These are phyloP conservation scores for Hyperoodon ampullatus DNA, from an alignment of 2,113 vertebrate species.

Conservation along the genomic window DNA sequence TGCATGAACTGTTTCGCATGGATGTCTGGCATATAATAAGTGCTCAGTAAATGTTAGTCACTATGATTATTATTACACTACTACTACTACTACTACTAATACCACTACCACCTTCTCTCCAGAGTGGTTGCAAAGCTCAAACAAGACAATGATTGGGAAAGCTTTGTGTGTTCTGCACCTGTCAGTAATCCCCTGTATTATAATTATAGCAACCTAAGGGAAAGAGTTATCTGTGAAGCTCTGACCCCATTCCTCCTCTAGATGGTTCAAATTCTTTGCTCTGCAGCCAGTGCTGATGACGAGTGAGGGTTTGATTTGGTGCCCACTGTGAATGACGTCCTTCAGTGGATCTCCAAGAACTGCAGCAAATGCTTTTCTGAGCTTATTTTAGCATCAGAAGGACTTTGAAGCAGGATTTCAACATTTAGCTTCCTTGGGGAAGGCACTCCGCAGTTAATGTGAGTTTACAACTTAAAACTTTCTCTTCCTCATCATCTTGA, in stretches of 20 bases:
- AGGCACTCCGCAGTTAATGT: background rate
- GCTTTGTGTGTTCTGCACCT: constrained; percentile 33
- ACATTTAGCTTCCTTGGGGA: constrained; percentile 32
- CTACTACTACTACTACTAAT: accelerated
- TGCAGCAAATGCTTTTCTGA: constrained; percentile 40
- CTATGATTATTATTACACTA: background rate
- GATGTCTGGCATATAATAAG: background rate
- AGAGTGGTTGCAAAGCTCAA: background rate
- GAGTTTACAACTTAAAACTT: background rate
- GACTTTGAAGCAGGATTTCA: constrained; percentile 55
- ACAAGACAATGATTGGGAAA: background rate
- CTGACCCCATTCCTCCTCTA: background rate
- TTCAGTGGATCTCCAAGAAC: constrained; percentile 55
- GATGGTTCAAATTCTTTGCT: constrained; percentile 73
- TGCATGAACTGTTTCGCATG: background rate
- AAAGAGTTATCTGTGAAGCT: constrained; percentile 50
- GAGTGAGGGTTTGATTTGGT: constrained; percentile 56
- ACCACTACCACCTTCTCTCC: background rate
- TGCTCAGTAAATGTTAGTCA: background rate
- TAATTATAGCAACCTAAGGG: constrained; percentile 46
- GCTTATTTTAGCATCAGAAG: constrained; percentile 72
- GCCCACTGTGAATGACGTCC: constrained; percentile 69
- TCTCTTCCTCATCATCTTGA: background rate
- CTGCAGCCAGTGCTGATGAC: constrained; percentile 62
- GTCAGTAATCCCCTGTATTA: constrained; percentile 27